Conservation (phyloP, 2,888 invertebrate genomes). For the Hypomecis punctinalis region DNA sequence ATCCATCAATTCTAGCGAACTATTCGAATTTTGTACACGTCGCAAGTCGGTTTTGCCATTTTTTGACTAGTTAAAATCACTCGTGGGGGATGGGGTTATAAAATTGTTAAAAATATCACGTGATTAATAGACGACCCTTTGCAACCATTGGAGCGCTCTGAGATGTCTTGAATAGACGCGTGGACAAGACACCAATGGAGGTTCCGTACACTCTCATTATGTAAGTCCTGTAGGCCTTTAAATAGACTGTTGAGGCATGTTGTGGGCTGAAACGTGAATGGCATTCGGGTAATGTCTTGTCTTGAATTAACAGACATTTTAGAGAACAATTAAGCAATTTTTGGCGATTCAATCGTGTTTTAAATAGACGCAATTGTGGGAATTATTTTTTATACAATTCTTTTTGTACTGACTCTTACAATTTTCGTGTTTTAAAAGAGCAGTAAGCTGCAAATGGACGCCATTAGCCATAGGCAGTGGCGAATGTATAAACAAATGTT, state of each 20-base stretch:
- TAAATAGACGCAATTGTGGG: background rate
- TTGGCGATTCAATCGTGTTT: background rate
- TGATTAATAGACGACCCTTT: constrained; percentile 32
- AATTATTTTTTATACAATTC: background rate
- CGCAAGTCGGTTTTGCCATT: too few species aligned
- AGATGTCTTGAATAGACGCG: constrained; percentile 46
- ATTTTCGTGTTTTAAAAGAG: too few species aligned
- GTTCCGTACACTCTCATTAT: constrained; percentile 8
- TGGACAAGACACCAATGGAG: constrained; percentile 22
- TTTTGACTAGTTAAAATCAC: too few species aligned
- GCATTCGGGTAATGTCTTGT: background rate
- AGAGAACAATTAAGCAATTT: background rate
- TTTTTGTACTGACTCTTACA: too few species aligned
- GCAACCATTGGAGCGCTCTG: constrained; percentile 54
- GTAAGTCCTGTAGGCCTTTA: background rate
- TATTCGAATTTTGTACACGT: too few species aligned
- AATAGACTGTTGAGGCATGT: constrained; percentile 3
- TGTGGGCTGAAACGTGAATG: background rate
- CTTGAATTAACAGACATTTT: background rate
- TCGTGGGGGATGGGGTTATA: too few species aligned
- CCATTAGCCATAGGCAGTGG: too few species aligned
- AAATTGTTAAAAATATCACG: too few species aligned
- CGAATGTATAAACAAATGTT: too few species aligned
- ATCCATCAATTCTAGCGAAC: too few species aligned
- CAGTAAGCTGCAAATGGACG: too few species aligned